Base-by-base conservation (phyloP, 2,888 invertebrate species). In the Metallyticus violacea region DNA sequence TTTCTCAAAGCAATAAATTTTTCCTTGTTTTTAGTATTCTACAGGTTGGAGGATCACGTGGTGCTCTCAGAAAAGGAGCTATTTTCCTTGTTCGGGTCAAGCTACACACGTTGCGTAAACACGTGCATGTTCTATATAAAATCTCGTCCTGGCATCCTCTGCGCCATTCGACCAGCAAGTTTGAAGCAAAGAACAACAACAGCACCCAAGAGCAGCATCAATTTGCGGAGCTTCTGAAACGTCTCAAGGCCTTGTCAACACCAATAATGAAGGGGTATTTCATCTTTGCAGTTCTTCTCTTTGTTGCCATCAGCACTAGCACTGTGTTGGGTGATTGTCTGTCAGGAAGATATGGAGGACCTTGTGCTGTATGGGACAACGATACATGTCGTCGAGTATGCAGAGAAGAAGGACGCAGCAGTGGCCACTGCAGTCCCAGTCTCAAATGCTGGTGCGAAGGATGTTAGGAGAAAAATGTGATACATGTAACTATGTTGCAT, bases 341-440 rank as follows among this genome's bases (percentile, higher is more conserved):
- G 4, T 80, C 80, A 6, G 80, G 80, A 80, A 80, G 29, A 80
- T 80, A 80, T 9, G 27, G 27, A 22, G 80, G 80, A 22, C 80
- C 80, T 80, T 80, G 80, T 27, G 80, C 80, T 15, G 80, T 80
- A 7, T 80, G 80, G 80, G 80, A 80, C 28, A 80, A 80, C 80
- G 80, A 80, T 27, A 27, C 80, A 1, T 80, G 80, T 27, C 80
- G 80, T 2, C 80, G 80, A 80, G 80, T 80, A 0, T 80, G 80
- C 28, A 28, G 9, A 22, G 80, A 80, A 27, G 80, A 80, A 80
- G 80, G 80, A 80, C 80, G 80, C 28, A 27, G 27, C 6, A 80
- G 80, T 22, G 80, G 80, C 15, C 80, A 80, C 22, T 80, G 80
- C 28, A 80, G 80, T 22, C 80, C 80, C 3, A 80, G 80, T 28